Percentiles rank a stretch among this genome's conserved stretches.
Conservation (phyloP, 2,888 invertebrate species). For the Myopa tessellatipennis region DNA sequence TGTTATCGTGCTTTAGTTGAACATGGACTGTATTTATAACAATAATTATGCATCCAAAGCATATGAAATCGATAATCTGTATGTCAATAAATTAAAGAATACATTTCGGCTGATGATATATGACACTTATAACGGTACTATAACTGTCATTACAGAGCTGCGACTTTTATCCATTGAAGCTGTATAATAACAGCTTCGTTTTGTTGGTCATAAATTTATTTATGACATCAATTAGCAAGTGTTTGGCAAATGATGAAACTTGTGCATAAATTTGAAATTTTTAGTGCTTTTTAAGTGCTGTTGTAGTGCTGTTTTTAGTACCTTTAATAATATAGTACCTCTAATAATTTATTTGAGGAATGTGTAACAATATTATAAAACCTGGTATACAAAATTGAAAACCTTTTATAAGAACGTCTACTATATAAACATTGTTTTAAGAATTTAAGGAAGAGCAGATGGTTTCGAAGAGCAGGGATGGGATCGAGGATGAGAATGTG, state of each 20-base stretch:
- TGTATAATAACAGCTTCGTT: too few relatives aligned
- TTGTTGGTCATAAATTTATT: neutral
- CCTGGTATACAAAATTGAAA: too few relatives aligned
- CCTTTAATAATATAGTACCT: too few relatives aligned
- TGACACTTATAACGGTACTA: neutral
- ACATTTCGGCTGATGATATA: conserved; percentile 12
- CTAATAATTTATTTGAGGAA: too few relatives aligned
- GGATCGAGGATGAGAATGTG: too few relatives aligned
- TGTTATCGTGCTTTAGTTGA: neutral
- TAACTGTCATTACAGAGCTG: neutral
- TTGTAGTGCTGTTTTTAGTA: too few relatives aligned
- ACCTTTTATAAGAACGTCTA: too few relatives aligned
- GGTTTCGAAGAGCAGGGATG: too few relatives aligned
- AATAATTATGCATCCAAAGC: conserved; percentile 44
- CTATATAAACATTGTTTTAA: too few relatives aligned
- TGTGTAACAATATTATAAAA: too few relatives aligned
- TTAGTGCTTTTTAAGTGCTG: too few relatives aligned
- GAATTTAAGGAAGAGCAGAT: too few relatives aligned
- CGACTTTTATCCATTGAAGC: neutral
- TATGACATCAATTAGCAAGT: neutral
- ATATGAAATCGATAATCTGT: conserved; percentile 59
- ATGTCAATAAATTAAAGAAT: conserved; percentile 48
- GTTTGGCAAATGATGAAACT: neutral
- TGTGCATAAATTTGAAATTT: neutral
- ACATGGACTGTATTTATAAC: neutral